Evolutionary conservation across 2,113 vertebrate genomes (phyloP), one percentile per base, ranked within the genome.

Genomic region (Burhinus oedicnemus): DNA sequence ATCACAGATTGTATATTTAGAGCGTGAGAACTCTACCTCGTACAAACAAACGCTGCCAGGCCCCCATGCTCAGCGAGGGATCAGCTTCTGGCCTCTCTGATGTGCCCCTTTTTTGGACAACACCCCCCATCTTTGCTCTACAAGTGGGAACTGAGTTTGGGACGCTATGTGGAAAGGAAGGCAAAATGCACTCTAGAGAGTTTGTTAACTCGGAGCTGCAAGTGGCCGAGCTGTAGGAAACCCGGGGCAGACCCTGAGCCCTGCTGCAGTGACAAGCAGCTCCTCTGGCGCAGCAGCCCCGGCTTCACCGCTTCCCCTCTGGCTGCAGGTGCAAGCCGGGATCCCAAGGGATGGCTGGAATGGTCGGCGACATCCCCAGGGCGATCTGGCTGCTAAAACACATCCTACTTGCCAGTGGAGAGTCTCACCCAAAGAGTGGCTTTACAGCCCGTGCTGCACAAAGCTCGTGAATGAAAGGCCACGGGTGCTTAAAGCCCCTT

Each of bases 11-110:
- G 96, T 92, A 96, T 98, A 97, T 97, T 98, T 97, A 97, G 97
- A 98, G 97, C 97, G 96, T 98, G 97, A 97, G 97, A 98, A 97
- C 96, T 93, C 45, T 96, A 95, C 96, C 92, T 96, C 96, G 5
- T 64, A 61, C 89, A 92, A 92, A 77, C 87, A 95, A 82, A 38
- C 2, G 9, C 83, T 95, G 95, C 97, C 96, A 97, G 91, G 96
- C 70, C 83, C 32, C 86, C 1, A 3, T 66, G 87, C 70, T 88
- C 88, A 18, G 77, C 5, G 6, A 44, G 55, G 74, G 93, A 94
- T n/a, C 61, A 0, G 5, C 70, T 74, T n/a, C 76, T 74, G 96
- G 84, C 62, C 83, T 64, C 81, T 16, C 36, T 3, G 36, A 78
- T 2, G 13, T 75, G 84, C 87, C 96, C 94, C 82, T 60, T 54